Percentiles rank a stretch among this genome's conserved stretches.
phyloP scores from a whole-genome alignment of 2,888 invertebrate genomes.

The Clostera curtula region DNA sequence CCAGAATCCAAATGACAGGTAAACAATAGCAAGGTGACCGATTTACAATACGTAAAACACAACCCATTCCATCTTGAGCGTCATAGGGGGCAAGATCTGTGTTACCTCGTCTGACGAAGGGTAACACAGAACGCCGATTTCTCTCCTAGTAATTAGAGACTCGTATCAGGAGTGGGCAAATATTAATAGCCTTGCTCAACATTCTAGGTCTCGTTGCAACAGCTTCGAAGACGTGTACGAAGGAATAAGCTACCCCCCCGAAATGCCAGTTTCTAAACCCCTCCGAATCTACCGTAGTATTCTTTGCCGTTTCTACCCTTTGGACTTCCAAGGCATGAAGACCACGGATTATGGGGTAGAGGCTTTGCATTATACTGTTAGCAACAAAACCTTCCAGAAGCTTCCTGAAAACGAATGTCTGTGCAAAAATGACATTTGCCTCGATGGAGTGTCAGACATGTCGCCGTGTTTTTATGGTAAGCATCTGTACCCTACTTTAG shows the following conservation, averaged over 20 bases:
- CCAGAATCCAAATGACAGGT: conserved; percentile 35
- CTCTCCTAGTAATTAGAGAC: no score
- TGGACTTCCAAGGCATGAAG: conserved; percentile 32
- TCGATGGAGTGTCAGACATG: conserved; percentile 78
- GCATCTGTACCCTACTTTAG: conserved; percentile 22
- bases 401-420: conserved; percentile 79
- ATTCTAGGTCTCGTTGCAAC: conserved; percentile 77
- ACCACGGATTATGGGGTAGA: conserved; percentile 63
- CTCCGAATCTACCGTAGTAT: conserved; percentile 82
- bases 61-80: no score
- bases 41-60: no score
- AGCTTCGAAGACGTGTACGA: conserved; percentile 80
- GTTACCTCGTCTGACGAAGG: no score
- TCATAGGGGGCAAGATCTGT: no score
- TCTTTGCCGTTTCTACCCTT: conserved; percentile 81
- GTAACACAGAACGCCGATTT: no score
- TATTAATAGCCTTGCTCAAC: not conserved
- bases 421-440: conserved; percentile 67
- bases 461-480: conserved; percentile 83
- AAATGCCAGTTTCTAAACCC: conserved; percentile 62
- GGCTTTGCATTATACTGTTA: conserved; percentile 76
- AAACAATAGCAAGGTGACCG: no score
- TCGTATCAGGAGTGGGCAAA: no score
- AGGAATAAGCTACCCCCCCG: conserved; percentile 80
- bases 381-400: conserved; percentile 75